Evolutionary conservation across 2,888 invertebrate genomes (phyloP).

Genomic region (Apomyelois bistriatella): DNA sequence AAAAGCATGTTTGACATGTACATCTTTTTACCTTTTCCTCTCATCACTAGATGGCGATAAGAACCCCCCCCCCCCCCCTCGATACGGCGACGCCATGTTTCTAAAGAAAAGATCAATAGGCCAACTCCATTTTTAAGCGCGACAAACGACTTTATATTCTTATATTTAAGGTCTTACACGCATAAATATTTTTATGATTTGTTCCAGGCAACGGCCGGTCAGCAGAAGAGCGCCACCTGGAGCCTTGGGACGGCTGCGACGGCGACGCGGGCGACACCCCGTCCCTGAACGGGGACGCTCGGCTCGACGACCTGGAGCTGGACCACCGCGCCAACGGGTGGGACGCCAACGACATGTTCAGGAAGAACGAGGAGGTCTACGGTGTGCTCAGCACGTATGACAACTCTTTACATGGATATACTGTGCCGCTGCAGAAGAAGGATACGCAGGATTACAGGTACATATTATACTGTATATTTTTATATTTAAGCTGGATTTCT

Average conservation of each 20-base stretch:
- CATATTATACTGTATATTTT: too few relatives aligned
- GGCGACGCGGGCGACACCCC: conserved; percentile 69
- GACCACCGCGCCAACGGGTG: conserved; percentile 94
- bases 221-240: conserved; percentile 87
- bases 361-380: conserved; percentile 93
- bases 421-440: conserved; percentile 90
- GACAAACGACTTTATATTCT: too few relatives aligned
- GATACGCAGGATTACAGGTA: conserved; percentile 92
- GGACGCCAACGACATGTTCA: conserved; percentile 98
- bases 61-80: too few relatives aligned
- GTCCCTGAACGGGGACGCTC: conserved; percentile 79
- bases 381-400: conserved; percentile 96
- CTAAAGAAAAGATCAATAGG: too few relatives aligned
- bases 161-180: too few relatives aligned
- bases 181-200: not conserved
- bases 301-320: conserved; percentile 84
- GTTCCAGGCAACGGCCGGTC: conserved; percentile 59
- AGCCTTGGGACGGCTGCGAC: conserved; percentile 91
- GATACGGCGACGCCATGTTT: too few relatives aligned
- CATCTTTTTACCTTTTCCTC: too few relatives aligned
- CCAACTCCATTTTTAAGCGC: too few relatives aligned
- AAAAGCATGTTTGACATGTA: too few relatives aligned
- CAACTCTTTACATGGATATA: conserved; percentile 94
- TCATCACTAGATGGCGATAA: too few relatives aligned
- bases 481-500: too few relatives aligned